A percentile compares a stretch with the other conserved stretches of the same genome.
These are phyloP conservation scores for Margaritifera margaritifera DNA, from an alignment of 2,888 invertebrate species.

Conservation along the genomic window DNA sequence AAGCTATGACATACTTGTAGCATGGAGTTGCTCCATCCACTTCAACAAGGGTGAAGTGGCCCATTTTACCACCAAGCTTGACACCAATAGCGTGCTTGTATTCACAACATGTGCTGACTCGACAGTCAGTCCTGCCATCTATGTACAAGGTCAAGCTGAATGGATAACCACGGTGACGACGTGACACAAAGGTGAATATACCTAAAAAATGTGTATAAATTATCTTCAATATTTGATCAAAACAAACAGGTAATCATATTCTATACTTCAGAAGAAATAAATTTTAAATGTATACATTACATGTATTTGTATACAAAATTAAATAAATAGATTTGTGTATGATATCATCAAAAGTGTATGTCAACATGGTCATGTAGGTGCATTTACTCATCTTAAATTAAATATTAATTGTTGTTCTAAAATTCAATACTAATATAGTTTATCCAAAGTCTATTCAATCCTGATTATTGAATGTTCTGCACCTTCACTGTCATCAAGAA, in stretches of 20 bases:
- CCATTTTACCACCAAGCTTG: constrained; percentile 71
- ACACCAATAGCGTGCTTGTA: constrained; percentile 71
- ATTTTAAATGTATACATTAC: no score
- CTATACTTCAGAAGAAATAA: neutral
- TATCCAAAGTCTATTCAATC: no score
- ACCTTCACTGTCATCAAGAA: no score
- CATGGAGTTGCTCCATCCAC: constrained; percentile 71
- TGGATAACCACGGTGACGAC: constrained; percentile 72
- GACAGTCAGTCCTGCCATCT: constrained; percentile 71
- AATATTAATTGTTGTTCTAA: no score
- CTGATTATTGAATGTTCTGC: no score
- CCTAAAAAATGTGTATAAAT: constrained; percentile 53
- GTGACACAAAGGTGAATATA: constrained; percentile 71
- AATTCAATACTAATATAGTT: no score
- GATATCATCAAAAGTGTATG: no score
- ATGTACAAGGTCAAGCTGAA: constrained; percentile 73
- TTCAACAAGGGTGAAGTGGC: constrained; percentile 71
- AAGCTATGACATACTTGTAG: constrained; percentile 58
- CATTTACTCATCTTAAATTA: no score
- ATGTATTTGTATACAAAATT: no score
- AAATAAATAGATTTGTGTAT: no score
- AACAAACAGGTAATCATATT: neutral
- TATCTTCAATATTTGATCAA: neutral
- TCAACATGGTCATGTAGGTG: no score
- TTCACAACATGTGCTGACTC: constrained; percentile 74